These are phyloP conservation scores for Scaptomyza graminum DNA, from an alignment of 1,140 invertebrate species.

Conservation along the genomic window DNA sequence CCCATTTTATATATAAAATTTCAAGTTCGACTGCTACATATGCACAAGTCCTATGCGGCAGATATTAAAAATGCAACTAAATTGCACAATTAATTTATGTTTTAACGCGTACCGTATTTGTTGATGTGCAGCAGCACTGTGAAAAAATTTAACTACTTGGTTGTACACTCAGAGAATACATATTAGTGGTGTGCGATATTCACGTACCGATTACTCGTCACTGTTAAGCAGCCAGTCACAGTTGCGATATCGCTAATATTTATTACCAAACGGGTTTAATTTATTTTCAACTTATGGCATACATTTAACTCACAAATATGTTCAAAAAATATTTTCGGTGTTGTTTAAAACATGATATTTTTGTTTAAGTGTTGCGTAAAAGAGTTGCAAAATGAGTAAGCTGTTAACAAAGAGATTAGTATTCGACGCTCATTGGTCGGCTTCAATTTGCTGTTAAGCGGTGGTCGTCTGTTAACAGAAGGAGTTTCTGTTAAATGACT, in stretches of 20 bases:
- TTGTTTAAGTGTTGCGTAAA: not conserved
- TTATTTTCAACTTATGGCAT: not conserved
- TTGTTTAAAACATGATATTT: not conserved
- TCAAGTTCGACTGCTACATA: conserved; percentile 17
- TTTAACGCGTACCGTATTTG: conserved; percentile 40
- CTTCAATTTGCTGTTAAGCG: not conserved
- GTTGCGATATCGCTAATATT: no score
- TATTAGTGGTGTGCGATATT: conserved; percentile 42
- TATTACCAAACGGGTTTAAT: not conserved
- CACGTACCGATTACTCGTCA: conserved; percentile 16
- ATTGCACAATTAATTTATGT: conserved; percentile 6
- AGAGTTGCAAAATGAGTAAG: not conserved
- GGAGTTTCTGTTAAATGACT: not conserved
- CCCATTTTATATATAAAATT: conserved; percentile 24
- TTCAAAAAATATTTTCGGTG: not conserved
- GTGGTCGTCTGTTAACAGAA: not conserved
- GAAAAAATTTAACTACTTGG: conserved; percentile 56
- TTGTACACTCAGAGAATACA: conserved; percentile 55
- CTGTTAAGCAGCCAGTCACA: not conserved
- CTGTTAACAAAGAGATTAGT: not conserved
- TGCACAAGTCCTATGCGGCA: not conserved
- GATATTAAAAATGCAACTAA: conserved; percentile 8
- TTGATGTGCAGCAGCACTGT: conserved; percentile 56
- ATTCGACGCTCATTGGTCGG: no score
- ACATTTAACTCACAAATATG: not conserved